Conservation (phyloP, 2,797 vertebrate genomes). For the Spinibarbus caldwelli region DNA sequence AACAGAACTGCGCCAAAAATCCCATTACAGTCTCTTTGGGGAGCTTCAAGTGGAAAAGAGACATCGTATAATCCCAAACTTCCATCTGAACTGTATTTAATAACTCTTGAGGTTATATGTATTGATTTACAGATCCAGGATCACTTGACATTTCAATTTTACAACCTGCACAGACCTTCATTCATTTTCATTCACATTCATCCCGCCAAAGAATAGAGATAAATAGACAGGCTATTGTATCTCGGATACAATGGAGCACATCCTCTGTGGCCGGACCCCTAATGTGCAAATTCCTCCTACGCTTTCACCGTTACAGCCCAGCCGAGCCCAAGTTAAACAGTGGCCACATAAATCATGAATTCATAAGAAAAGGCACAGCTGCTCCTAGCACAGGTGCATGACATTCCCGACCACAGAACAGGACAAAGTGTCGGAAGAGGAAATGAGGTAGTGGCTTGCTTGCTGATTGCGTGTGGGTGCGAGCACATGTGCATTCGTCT, state of each 20-base stretch:
- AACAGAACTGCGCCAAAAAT: background rate
- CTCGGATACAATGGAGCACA: slow-evolving; percentile 52
- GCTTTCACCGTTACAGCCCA: slow-evolving; percentile 43
- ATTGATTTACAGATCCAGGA: background rate
- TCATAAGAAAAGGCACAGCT: slow-evolving; percentile 55
- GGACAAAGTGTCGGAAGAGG: slow-evolving; percentile 40
- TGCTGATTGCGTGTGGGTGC: slow-evolving; percentile 3
- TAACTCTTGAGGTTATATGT: background rate
- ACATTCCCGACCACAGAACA: slow-evolving; percentile 41
- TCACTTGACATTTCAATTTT: slow-evolving; percentile 13
- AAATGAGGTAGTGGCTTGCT: slow-evolving; percentile 30
- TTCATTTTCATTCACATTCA: background rate
- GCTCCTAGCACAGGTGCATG: slow-evolving; percentile 51
- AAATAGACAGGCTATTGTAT: slow-evolving; percentile 52
- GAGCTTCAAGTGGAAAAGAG: slow-evolving; percentile 34
- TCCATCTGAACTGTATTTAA: slow-evolving; percentile 21
- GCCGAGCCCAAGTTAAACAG: slow-evolving; percentile 47
- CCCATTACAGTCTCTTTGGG: slow-evolving; percentile 32
- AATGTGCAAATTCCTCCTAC: slow-evolving; percentile 46
- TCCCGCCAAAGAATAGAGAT: background rate
- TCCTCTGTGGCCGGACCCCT: slow-evolving; percentile 50
- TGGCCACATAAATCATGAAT: slow-evolving; percentile 51
- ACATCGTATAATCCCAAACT: slow-evolving; percentile 25
- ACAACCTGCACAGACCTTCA: background rate
- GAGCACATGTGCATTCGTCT: background rate